Conservation (phyloP, 1,140 invertebrate genomes). For the Rhizoglyphus robini region DNA sequence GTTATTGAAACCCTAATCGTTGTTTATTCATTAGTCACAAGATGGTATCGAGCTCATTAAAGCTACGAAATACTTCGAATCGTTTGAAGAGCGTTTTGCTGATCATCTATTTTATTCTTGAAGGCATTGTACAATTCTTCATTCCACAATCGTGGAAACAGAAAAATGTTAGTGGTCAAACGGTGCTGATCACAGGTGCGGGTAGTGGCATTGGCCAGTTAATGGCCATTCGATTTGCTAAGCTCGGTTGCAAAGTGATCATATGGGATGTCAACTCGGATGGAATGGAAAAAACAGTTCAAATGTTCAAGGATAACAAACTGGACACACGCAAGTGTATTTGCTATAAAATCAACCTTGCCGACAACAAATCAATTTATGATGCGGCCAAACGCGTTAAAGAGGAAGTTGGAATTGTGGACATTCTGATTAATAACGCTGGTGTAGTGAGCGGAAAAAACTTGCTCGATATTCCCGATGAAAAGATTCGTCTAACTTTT, state of each 20-base stretch:
- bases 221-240: conserved; percentile 27
- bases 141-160: conserved; percentile 38
- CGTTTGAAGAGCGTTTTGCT: background rate
- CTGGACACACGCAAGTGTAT: conserved; percentile 36
- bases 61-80: background rate
- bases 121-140: conserved; percentile 34
- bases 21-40: too few relatives aligned
- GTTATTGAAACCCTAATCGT: too few relatives aligned
- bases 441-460: conserved; percentile 73
- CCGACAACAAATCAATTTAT: conserved; percentile 63
- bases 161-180: conserved; percentile 26
- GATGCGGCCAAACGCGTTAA: conserved; percentile 61
- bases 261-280: conserved; percentile 31
- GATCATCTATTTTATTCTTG: conserved; percentile 21
- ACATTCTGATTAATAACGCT: conserved; percentile 86
- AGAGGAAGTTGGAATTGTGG: conserved; percentile 68
- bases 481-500: conserved; percentile 46
- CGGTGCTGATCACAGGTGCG: conserved; percentile 30
- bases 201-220: conserved; percentile 31
- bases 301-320: background rate
- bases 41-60: background rate
- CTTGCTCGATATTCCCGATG: conserved; percentile 67
- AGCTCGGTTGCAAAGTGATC: conserved; percentile 27
- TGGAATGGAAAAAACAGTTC: conserved; percentile 24
- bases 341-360: conserved; percentile 45